Evolutionary conservation across 2,888 invertebrate species (phyloP).

Genomic region (Eupithecia tripunctaria): DNA sequence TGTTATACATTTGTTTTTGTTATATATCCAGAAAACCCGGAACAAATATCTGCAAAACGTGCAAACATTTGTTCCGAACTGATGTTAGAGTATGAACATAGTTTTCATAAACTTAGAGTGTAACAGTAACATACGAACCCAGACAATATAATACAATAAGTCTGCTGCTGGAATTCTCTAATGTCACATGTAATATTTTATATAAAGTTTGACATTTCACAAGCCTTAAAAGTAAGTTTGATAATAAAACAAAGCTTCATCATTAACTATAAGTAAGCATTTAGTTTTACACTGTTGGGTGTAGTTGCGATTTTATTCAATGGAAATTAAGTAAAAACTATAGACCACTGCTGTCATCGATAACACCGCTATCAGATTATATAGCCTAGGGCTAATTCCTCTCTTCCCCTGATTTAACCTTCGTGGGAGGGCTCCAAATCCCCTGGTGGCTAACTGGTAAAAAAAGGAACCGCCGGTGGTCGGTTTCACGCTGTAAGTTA

Average conservation of each 20-base stretch:
- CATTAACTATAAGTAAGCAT: no score
- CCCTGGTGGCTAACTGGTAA: slow-evolving; percentile 58
- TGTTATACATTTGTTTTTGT: no score
- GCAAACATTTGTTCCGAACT: no score
- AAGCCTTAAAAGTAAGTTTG: background rate
- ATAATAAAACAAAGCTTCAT: no score
- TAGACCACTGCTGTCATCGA: background rate
- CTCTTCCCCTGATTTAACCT: slow-evolving; percentile 36
- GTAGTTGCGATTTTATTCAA: background rate
- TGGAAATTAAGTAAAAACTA: background rate
- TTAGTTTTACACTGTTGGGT: background rate
- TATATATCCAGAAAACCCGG: no score
- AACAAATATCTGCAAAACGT: no score
- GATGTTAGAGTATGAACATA: no score
- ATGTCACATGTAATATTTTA: no score
- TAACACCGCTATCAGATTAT: background rate
- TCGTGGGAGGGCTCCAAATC: slow-evolving; percentile 69
- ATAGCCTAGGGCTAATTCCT: background rate
- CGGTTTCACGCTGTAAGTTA: slow-evolving; percentile 78
- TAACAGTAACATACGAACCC: no score
- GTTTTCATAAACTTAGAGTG: no score
- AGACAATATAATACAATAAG: no score
- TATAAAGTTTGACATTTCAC: background rate
- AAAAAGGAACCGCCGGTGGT: slow-evolving; percentile 74
- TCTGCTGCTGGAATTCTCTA: no score